Evolutionary conservation across 2,113 vertebrate genomes (phyloP).

Genomic region (Clarias gariepinus): DNA sequence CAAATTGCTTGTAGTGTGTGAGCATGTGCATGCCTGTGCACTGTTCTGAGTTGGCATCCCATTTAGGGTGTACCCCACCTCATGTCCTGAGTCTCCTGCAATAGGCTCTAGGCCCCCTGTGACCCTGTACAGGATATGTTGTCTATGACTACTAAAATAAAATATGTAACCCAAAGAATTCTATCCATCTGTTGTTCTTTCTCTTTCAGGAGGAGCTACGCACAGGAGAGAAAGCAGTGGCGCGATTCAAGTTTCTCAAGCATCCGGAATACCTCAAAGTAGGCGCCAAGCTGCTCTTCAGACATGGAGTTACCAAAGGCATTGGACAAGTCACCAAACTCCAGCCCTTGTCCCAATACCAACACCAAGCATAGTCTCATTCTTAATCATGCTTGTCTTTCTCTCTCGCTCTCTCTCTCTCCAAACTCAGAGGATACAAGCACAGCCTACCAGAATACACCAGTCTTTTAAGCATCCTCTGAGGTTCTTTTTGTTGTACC

Average conservation of each 20-base stretch:
- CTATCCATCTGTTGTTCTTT: not conserved
- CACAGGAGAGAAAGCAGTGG: slow-evolving; percentile 95
- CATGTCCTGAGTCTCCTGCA: too few relatives aligned
- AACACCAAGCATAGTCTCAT: slow-evolving; percentile 31
- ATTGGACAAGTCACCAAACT: slow-evolving; percentile 94
- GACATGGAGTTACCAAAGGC: slow-evolving; percentile 95
- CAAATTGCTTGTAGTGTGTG: too few relatives aligned
- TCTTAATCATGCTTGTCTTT: not conserved
- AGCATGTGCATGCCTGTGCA: too few relatives aligned
- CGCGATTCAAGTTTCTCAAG: slow-evolving; percentile 95
- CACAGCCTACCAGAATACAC: not conserved
- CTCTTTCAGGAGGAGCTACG: slow-evolving; percentile 86
- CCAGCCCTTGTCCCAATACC: slow-evolving; percentile 76
- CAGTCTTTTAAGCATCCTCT: not conserved
- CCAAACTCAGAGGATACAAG: slow-evolving; percentile 6
- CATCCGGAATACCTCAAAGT: slow-evolving; percentile 97
- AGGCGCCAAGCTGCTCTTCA: slow-evolving; percentile 94
- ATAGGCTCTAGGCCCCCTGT: too few relatives aligned
- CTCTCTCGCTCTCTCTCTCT: not conserved
- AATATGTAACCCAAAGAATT: not conserved
- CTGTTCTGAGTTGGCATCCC: too few relatives aligned
- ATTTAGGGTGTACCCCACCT: too few relatives aligned
- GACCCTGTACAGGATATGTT: not conserved
- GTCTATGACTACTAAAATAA: not conserved
- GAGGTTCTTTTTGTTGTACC: not conserved